Conservation (phyloP, 1,140 invertebrate genomes). For the Zophobas atratus region DNA sequence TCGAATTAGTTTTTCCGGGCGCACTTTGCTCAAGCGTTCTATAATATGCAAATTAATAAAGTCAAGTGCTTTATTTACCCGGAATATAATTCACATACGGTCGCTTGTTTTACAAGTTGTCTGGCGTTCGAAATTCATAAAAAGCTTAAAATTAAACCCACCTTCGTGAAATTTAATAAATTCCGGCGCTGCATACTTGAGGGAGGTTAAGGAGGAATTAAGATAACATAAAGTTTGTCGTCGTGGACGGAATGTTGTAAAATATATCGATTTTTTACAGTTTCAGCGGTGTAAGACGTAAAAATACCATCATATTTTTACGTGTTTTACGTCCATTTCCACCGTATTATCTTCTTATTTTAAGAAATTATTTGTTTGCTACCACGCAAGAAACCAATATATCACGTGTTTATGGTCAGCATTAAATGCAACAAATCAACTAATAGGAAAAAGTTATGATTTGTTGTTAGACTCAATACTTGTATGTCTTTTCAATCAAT, state of each 20-base stretch:
- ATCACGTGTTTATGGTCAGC: no score
- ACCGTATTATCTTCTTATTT: no score
- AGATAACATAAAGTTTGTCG: constrained; percentile 1
- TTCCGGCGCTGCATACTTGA: neutral
- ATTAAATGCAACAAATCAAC: no score
- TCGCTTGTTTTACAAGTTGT: constrained; percentile 40
- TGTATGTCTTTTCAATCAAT: no score
- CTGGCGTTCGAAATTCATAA: constrained; percentile 34
- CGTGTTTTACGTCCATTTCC: no score
- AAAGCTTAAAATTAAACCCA: constrained; percentile 33
- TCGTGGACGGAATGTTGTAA: neutral
- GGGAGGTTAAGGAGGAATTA: neutral
- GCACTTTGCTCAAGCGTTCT: constrained; percentile 17
- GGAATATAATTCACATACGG: constrained; percentile 31
- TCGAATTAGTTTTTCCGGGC: constrained; percentile 6
- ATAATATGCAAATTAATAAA: constrained; percentile 39
- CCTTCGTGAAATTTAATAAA: constrained; percentile 11
- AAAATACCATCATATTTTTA: no score
- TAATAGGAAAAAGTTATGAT: no score
- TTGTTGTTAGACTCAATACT: no score
- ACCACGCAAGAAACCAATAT: no score
- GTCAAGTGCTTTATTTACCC: constrained; percentile 18
- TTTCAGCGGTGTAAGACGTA: no score
- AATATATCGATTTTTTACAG: no score
- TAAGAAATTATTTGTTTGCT: no score